Evolutionary conservation across 2,797 vertebrate species (phyloP).

Genomic region (Melopsittacus undulatus): DNA sequence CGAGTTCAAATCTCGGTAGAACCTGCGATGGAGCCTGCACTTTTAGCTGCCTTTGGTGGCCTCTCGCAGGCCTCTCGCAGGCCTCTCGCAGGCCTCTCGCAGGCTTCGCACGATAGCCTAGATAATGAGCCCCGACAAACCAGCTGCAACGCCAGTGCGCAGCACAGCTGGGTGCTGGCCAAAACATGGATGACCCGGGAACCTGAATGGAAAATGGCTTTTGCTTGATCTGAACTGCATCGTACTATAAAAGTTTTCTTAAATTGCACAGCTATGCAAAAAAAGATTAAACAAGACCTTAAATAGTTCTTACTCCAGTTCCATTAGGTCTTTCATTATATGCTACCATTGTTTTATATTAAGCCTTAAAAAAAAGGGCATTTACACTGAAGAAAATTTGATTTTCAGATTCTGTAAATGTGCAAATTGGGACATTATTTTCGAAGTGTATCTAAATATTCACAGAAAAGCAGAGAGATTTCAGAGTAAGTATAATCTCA

Average conservation of each 20-base stretch:
- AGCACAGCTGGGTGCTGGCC: neutral
- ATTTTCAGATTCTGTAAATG: too few species aligned
- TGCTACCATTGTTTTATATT: neutral
- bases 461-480: accelerated
- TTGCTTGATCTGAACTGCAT: accelerated
- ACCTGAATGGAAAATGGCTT: accelerated
- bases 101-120: neutral
- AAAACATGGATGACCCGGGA: neutral
- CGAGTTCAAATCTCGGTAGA: conserved; percentile 77
- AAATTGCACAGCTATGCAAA: neutral
- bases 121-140: neutral
- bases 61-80: too few species aligned
- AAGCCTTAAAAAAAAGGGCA: neutral
- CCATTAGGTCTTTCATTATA: accelerated
- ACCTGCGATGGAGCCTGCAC: neutral
- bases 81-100: too few species aligned
- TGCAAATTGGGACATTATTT: neutral
- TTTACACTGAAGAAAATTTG: neutral
- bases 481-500: too few species aligned
- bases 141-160: neutral
- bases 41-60: neutral
- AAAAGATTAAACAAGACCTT: neutral
- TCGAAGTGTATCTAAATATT: neutral
- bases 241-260: accelerated
- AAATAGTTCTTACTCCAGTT: too few species aligned